Base-by-base conservation (phyloP, 2,797 vertebrate genomes). In the Myripristis murdjan region DNA sequence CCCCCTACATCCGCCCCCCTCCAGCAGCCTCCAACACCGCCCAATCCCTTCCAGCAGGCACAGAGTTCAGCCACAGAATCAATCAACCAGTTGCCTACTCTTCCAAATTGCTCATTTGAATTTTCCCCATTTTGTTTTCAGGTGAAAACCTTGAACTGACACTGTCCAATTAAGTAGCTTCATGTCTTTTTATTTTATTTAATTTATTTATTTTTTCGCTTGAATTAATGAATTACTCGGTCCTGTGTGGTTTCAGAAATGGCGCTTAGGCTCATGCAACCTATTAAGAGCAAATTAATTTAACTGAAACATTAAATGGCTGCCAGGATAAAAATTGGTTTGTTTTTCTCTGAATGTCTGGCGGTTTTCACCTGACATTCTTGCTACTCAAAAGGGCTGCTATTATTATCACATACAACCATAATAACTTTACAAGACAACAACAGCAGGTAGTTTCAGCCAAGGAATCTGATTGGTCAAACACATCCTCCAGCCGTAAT, bases 61-160 rank as follows among this genome's bases (percentile, higher is more conserved):
- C 64, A 77, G 28, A 77, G 55, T 67, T 47, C 49, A 73, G 73
- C 72, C 69, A 64, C 68, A 75, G 58, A 77, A 5, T 18, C 24
- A 51, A 73, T 70, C 37, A 73, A 64, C 53, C 55, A 64, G 69
- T 70, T 54, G 39, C 11, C 51, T 71, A 72, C 54, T 46, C 31
- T 33, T 18, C n/a, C 39, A 64, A 57, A 61, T 49, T 12, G 20
- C 22, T 49, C 2, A 26, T 41, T 51, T 46, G 1, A 71, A 54
- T 59, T 61, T 6, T 2, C 57, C 41, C 22, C 6, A 18, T 48
- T 54, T 14, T 39, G 37, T 14, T 39, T 12, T 39, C 12, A 12
- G 12, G 12, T 39, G 37, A 39, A 39, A 39, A 39, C 37, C 37
- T 39, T 72, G 10, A 47, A 59, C n/a, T n/a, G n/a, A n/a, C n/a